Evolutionary conservation across 2,797 vertebrate genomes (phyloP), one percentile per base, ranked within the genome.

Genomic region (Leuciscus waleckii): DNA sequence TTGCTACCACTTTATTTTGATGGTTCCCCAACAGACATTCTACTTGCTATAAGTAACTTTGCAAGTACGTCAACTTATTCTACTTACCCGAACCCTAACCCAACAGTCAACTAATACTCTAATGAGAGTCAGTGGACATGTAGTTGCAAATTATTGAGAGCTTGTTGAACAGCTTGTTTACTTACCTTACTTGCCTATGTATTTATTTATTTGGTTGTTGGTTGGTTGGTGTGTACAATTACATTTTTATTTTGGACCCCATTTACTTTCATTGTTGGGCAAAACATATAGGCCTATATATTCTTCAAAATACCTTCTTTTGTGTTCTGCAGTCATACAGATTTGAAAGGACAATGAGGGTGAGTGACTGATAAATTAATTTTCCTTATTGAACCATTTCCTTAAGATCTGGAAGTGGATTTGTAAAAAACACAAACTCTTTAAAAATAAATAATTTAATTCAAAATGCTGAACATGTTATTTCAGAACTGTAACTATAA

Each of bases 391-490:
- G 4, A 75, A 43, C 3, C 23, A 32, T 43, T 29, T 2, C n/a
- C 6, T 32, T 63, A 10, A 17, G 23, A 63, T 19, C 6, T n/a
- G 13, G 9, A 46, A 79, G 43, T 54, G 23, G n/a, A 26, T 56
- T 35, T 65, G 9, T 75, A 19, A 26, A 61, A 78, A 26, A 26
- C 56, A 65, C 32, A 76, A 67, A 54, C 32, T 37, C 71, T 9
- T 83, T 14, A 67, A 67, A 83, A 83, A 83, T 67, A 76, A 54
- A 83, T 67, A 9, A 65, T 83, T 83, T 83, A 51, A 75, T 67
- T 39, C 39, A 26, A 83, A 83, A 70, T 82, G 49, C 67, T 32
- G 49, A 82, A 77, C 54, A 70, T 14, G 37, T 21, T 46, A 19
- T 23, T 73, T 63, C 29, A 61, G 19, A 74, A 37, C 41, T 49